Evolutionary conservation across 1,140 invertebrate genomes (phyloP), one percentile per base, ranked within the genome.

Genomic region (Sinonovacula constricta): DNA sequence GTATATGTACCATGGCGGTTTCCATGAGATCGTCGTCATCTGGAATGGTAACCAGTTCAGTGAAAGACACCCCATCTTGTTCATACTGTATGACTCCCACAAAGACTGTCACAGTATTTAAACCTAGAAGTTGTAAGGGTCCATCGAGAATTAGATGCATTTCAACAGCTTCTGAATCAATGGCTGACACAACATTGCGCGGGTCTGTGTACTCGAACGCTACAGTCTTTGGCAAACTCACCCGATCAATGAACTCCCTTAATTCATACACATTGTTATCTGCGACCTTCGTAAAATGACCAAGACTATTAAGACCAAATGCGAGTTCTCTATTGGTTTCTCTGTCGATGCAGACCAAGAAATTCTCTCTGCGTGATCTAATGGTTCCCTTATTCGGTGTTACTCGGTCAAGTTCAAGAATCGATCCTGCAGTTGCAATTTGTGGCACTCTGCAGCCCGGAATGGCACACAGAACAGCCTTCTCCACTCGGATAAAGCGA

Each of bases 351-450:
- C 62, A 76, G 34, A 76, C 67, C 3, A 76, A 39, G 30, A 39
- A 76, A 4, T 39, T 59, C 34, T 76, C 72, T 15, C 72, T 49
- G 12, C 30, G 49, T 26, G 53, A 53, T 24, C 72, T 51, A 24
- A 76, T 26, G 1, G 34, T 15, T 10, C 33, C 26, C 7, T 36
- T 30, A 30, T 31, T 67, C 59, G 56, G 54, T 2, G 72, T 76
- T 7, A 76, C 51, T 10, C 72, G 60, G 53, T 76, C 72, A 34
- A 76, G 30, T 22, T 76, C 62, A 2, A 76, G 72, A 1, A 76
- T 45, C 49, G 62, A 66, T 2, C 72, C 72, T 18, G 33, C 33
- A 15, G 51, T 7, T 4, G 67, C 72, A 33, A 76, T 45, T 31
- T 76, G 62, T 5, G 34, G 33, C 3, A 22, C 24, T 12, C 45